Evolutionary conservation across 2,888 invertebrate species (phyloP), one percentile per base, ranked within the genome.

Genomic region (Drosophila merina): DNA sequence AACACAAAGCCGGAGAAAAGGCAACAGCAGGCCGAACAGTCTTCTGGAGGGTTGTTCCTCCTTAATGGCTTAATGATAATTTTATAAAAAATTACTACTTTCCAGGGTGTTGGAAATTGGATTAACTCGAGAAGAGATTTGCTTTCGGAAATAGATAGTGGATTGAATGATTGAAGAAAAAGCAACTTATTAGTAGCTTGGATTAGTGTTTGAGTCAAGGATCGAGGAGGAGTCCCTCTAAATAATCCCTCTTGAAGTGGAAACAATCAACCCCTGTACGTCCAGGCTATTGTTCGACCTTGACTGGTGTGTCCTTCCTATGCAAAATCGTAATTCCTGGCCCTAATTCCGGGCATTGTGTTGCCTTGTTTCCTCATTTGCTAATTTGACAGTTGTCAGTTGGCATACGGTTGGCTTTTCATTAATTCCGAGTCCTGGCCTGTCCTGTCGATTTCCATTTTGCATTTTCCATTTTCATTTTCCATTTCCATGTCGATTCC

Each of bases 381-480:
- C 81, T 87, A 88, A 87, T 87, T 88, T 86, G 86, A 87, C 86
- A 87, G 87, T 87, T 87, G 86, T 86, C 64, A 60, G 60, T 52
- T 60, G 60, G 60, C 64, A 64, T 52, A 56, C 45, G 63, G 42
- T 8, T n/a, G n/a, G 30, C 33, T 60, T 60, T 50, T 38, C 63
- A 63, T 48, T 54, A 20, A 51, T 52, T 52, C 12, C 6, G 12
- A 28, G 28, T 54, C 47, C 75, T 83, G 75, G 77, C 70, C 74
- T 83, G 75, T 79, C 70, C 74, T 57, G 59, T 52, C 51, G 30
- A 63, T 57, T 68, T 50, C 30, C 8, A 64, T 52, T 64, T 9
- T 42, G 0, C 20, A 42, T 42, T 42, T 42, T 42, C 40, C 40
- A 42, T 42, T 48, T 59, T 38, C 47, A 1, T 2, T 20, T 20